These are phyloP conservation scores for Ellobius talpinus DNA, from an alignment of 2,113 vertebrate genomes.

Conservation along the genomic window DNA sequence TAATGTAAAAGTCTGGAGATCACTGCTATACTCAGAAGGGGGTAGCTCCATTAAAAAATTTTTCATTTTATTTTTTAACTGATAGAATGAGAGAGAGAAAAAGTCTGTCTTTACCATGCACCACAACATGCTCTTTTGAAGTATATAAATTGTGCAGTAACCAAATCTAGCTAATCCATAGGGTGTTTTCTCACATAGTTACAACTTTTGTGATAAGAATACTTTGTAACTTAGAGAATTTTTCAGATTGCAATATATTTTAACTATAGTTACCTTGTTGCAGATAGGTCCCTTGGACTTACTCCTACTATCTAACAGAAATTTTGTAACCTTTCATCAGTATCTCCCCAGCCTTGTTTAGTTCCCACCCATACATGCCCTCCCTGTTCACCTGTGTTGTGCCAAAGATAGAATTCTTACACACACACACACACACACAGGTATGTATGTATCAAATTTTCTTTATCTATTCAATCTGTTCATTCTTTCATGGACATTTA, in stretches of 20 bases:
- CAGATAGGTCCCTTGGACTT: background rate
- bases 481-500: background rate
- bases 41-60: background rate
- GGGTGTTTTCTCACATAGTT: background rate
- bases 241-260: background rate
- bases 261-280: background rate
- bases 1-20: conserved; percentile 30
- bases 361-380: background rate
- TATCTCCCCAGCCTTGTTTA: background rate
- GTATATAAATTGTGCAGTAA: background rate
- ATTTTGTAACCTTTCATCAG: background rate
- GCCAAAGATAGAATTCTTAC: background rate
- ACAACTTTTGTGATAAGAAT: background rate
- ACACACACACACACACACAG: background rate
- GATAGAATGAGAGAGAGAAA: background rate
- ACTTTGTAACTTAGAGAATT: background rate
- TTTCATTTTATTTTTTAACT: background rate
- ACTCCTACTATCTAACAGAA: background rate
- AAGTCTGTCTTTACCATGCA: background rate
- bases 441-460: background rate
- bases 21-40: background rate
- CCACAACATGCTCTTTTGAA: background rate
- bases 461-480: background rate
- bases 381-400: background rate
- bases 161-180: background rate